A percentile compares a stretch with the other conserved stretches of the same genome.
These are phyloP conservation scores for Rutpela maculata DNA, from an alignment of 2,888 invertebrate species.

Conservation along the genomic window DNA sequence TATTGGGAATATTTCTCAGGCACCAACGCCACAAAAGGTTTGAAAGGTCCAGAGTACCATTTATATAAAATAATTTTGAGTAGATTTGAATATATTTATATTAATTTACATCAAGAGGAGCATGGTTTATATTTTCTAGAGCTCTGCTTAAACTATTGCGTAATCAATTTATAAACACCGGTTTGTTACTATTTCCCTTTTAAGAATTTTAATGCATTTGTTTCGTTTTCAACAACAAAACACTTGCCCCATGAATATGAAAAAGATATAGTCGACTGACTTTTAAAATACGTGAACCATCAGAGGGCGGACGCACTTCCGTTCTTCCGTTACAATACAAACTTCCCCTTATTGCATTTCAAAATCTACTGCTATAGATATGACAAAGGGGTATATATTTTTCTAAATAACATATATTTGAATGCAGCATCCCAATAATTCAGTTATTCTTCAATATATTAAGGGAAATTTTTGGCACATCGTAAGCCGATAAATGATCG, in stretches of 20 bases:
- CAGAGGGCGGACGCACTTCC: constrained; percentile 57
- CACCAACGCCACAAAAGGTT: no score
- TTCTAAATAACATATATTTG: not conserved
- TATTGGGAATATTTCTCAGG: no score
- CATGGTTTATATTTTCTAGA: not conserved
- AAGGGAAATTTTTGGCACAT: no score
- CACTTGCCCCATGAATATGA: constrained; percentile 39
- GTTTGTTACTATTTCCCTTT: constrained; percentile 20
- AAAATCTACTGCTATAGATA: constrained; percentile 3
- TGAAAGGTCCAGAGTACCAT: no score
- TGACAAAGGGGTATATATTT: not conserved
- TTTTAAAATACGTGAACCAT: constrained; percentile 43
- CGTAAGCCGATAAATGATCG: no score
- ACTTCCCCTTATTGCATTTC: constrained; percentile 32
- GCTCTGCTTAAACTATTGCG: not conserved
- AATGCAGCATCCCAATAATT: no score
- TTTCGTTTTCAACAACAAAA: constrained; percentile 36
- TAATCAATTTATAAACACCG: constrained; percentile 10
- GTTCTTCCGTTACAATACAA: constrained; percentile 46
- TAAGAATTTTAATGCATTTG: constrained; percentile 12
- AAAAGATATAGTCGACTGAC: constrained; percentile 45
- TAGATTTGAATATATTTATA: no score
- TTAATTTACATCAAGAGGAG: no score
- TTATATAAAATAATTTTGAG: no score
- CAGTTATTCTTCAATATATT: no score